phyloP scores from a whole-genome alignment of 2,888 invertebrate genomes.

The Cordilura impudica region DNA sequence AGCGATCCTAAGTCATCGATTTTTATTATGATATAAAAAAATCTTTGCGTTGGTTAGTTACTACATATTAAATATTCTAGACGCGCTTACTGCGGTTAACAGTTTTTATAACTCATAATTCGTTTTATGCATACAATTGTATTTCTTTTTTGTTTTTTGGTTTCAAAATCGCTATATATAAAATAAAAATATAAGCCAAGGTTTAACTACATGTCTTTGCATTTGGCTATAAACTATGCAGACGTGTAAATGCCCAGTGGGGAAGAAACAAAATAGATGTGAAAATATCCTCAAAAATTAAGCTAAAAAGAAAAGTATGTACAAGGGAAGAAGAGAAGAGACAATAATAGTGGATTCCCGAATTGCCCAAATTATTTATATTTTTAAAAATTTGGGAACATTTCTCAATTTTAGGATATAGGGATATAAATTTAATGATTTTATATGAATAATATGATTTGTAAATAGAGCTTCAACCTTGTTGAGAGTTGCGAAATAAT shows the following conservation, averaged over 20 bases:
- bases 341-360: no score
- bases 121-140: not conserved
- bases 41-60: not conserved
- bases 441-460: no score
- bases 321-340: no score
- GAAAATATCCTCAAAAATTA: no score
- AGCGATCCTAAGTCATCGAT: not conserved
- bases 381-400: no score
- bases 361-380: no score
- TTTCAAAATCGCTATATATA: not conserved
- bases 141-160: not conserved
- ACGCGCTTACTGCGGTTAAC: slow-evolving; percentile 3
- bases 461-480: no score
- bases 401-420: no score
- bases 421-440: no score
- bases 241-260: not conserved
- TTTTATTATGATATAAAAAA: not conserved
- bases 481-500: no score
- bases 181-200: not conserved
- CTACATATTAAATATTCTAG: not conserved
- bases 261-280: not conserved
- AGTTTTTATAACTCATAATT: slow-evolving; percentile 20
- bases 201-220: not conserved
- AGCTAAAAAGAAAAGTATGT: no score
- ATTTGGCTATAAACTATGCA: not conserved